Evolutionary conservation across 2,888 invertebrate species (phyloP).

Genomic region (Podotricha telesiphe): DNA sequence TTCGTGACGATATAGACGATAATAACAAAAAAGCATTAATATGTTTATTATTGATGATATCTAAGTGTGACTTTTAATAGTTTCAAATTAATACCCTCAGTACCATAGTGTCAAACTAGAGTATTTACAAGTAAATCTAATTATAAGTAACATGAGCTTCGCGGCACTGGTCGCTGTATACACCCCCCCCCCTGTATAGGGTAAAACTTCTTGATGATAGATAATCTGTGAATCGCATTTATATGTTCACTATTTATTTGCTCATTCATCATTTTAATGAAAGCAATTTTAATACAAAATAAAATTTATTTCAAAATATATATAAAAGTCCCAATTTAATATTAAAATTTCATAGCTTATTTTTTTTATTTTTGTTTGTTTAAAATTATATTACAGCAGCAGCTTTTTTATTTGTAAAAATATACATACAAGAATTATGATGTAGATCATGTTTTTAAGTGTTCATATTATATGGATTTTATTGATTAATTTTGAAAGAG

Average conservation of each 20-base stretch:
- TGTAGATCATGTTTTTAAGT: background rate
- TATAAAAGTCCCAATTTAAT: conserved; percentile 5
- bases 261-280: conserved; percentile 10
- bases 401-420: background rate
- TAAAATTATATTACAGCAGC: too few species aligned
- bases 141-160: conserved; percentile 59
- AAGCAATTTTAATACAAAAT: background rate
- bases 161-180: conserved; percentile 51
- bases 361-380: background rate
- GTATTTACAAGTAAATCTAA: conserved; percentile 52
- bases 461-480: background rate
- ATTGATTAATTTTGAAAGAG: background rate
- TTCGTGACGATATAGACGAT: background rate
- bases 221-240: conserved; percentile 17
- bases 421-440: background rate
- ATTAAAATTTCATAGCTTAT: too few species aligned
- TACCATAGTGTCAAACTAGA: conserved; percentile 68
- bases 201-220: conserved; percentile 23
- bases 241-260: conserved; percentile 10
- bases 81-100: conserved; percentile 46
- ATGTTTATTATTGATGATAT: background rate
- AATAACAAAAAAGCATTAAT: background rate
- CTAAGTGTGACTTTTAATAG: conserved; percentile 34
- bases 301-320: background rate
- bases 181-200: conserved; percentile 25